Percentiles rank a stretch among this genome's conserved stretches.
These are phyloP conservation scores for Staurois parvus DNA, from an alignment of 2,797 vertebrate species.

Conservation along the genomic window DNA sequence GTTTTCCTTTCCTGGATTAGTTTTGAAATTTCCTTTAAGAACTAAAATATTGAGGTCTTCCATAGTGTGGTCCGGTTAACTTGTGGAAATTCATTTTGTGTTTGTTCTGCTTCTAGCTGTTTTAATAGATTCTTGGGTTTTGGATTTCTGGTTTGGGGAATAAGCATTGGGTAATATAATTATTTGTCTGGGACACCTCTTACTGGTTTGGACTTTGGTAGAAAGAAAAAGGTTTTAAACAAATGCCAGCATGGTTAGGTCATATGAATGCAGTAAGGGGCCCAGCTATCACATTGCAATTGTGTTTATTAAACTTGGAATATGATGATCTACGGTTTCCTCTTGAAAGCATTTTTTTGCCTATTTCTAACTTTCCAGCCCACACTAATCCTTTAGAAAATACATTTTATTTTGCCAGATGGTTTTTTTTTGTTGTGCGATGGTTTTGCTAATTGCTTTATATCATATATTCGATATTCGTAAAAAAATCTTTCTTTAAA, in stretches of 20 bases:
- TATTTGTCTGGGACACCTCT: constrained; percentile 7
- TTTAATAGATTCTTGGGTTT: not conserved
- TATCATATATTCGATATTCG: too few species aligned
- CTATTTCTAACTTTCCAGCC: not conserved
- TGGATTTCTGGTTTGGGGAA: not conserved
- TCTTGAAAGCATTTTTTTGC: constrained; percentile 26
- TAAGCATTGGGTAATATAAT: not conserved
- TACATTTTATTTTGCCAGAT: not conserved
- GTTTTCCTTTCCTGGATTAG: too few species aligned
- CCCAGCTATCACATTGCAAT: constrained; percentile 23
- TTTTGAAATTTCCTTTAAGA: too few species aligned
- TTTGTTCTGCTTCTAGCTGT: not conserved
- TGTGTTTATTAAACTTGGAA: constrained; percentile 19
- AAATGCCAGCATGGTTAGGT: not conserved
- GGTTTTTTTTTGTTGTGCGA: not conserved
- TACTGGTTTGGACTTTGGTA: constrained; percentile 20
- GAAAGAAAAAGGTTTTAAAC: constrained; percentile 14
- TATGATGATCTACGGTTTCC: not conserved
- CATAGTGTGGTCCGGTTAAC: too few species aligned
- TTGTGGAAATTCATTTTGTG: not conserved
- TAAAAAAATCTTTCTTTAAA: too few species aligned
- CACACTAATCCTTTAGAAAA: not conserved
- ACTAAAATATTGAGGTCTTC: too few species aligned
- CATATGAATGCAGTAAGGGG: constrained; percentile 4
- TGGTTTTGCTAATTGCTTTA: not conserved